Conservation (phyloP, 2,113 vertebrate species). For the Andinoacara biseriatus region DNA sequence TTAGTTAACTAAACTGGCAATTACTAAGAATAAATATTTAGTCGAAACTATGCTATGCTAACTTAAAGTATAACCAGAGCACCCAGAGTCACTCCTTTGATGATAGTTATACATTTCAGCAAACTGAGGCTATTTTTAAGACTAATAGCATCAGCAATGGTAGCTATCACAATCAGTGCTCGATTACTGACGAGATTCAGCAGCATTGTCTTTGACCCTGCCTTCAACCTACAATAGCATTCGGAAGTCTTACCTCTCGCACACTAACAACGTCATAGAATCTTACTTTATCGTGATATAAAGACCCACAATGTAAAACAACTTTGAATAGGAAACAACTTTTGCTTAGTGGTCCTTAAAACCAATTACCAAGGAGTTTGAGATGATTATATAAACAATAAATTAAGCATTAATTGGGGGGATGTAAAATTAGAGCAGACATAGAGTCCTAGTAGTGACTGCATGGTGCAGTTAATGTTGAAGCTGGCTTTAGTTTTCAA, state of each 20-base stretch:
- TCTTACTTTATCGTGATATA: not conserved
- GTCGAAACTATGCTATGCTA: too few relatives aligned
- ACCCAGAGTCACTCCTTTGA: too few relatives aligned
- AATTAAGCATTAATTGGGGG: too few relatives aligned
- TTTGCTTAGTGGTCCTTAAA: too few relatives aligned
- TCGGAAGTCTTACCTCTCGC: not conserved
- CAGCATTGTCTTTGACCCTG: not conserved
- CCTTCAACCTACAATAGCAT: not conserved
- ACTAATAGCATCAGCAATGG: not conserved
- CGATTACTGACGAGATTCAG: not conserved
- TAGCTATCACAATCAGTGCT: not conserved
- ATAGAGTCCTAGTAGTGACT: too few relatives aligned
- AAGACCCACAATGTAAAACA: too few relatives aligned
- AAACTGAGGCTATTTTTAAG: too few relatives aligned
- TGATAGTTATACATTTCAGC: too few relatives aligned
- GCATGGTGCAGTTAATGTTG: too few relatives aligned
- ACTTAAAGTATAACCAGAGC: too few relatives aligned
- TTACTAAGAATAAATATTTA: not conserved
- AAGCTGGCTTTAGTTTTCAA: not conserved
- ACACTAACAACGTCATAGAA: not conserved
- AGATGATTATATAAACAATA: fast-evolving
- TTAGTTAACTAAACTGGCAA: not conserved
- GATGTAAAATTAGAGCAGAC: too few relatives aligned
- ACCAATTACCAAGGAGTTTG: not conserved
- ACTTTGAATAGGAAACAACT: not conserved